Evolutionary conservation across 2,797 vertebrate species (phyloP), one percentile per base, ranked within the genome.

Genomic region (Odontamblyopus rebecca): DNA sequence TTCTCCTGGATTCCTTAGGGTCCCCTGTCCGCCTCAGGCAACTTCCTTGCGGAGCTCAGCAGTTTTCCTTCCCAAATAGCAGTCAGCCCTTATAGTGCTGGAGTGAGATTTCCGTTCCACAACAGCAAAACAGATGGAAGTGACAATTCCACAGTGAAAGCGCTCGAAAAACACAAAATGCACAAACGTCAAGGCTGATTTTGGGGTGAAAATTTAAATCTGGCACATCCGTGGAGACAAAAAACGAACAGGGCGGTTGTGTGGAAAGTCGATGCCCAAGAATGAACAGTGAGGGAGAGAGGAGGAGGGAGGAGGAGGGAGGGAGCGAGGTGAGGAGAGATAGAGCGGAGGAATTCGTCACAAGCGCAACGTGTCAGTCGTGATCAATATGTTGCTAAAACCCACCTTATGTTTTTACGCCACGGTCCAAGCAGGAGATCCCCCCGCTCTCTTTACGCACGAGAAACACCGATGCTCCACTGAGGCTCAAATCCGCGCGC

Each of bases 41-140:
- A 93, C 90, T 93, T 93, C 91, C 87, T 89, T 91, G 91, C 89
- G 85, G 82, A 92, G 84, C 89, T 89, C 88, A 91, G 90, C 90
- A 92, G 87, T 90, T 89, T 89, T 64, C 16, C 5, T 32, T 7
- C 8, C 13, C 19, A 77, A 69, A 80, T 64, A 70, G 50, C 75
- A 71, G 73, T 68, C 74, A 77, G 74, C 73, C 72, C 62, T 44
- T n/a, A 6, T 30, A 61, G 18, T 60, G 56, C 56, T 63, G 63
- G 63, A 48, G 41, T 65, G 63, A 65, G 63, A 65, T 76, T 63
- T 32, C 65, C 5, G 7, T 35, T 41, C 56, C 68, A 56, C 44
- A 75, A 67, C 27, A 66, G 70, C 51, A 68, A 67, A 67, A 73
- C 29, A 19, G 44, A 72, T 78, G 61, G 30, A 56, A 75, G 54